Percentiles rank a stretch among this genome's conserved stretches.
Evolutionary conservation across 2,888 invertebrate genomes (phyloP).

Genomic region (Aleiodes alternator): DNA sequence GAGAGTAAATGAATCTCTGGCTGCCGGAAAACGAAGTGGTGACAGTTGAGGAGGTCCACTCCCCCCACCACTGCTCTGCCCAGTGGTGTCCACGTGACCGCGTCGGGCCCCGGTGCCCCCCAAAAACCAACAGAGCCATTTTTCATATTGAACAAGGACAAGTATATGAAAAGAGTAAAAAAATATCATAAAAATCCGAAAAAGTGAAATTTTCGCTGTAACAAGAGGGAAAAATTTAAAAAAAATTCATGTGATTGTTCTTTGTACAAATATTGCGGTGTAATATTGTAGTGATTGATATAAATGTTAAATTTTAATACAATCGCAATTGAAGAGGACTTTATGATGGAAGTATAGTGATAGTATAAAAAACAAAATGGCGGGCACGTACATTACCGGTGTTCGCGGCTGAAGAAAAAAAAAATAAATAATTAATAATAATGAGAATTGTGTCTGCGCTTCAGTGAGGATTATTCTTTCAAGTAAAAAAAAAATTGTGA

Average conservation of each 20-base stretch:
- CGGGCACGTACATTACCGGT: conserved; percentile 75
- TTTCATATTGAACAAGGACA: conserved; percentile 13
- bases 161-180: conserved; percentile 41
- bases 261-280: conserved; percentile 79
- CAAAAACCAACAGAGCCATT: conserved; percentile 39
- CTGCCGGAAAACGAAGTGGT: conserved; percentile 20
- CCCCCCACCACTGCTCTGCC: no score
- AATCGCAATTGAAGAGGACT: conserved; percentile 73
- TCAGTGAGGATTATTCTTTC: conserved; percentile 44
- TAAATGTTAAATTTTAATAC: conserved; percentile 76
- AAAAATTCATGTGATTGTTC: conserved; percentile 79
- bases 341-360: conserved; percentile 68
- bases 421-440: conserved; percentile 43
- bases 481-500: conserved; percentile 22
- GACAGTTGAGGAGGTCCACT: conserved; percentile 25
- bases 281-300: conserved; percentile 76
- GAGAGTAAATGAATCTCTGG: conserved; percentile 29
- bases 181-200: conserved; percentile 45
- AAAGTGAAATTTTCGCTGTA: conserved; percentile 42
- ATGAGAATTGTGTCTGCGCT: conserved; percentile 54
- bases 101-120: conserved; percentile 1
- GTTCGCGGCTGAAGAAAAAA: conserved; percentile 50
- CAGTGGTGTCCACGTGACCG: conserved; percentile 4
- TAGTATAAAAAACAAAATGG: conserved; percentile 72
- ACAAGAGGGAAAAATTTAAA: conserved; percentile 47